Evolutionary conservation across 2,797 vertebrate species (phyloP).

Genomic region (Amblyopsis hoosieri): DNA sequence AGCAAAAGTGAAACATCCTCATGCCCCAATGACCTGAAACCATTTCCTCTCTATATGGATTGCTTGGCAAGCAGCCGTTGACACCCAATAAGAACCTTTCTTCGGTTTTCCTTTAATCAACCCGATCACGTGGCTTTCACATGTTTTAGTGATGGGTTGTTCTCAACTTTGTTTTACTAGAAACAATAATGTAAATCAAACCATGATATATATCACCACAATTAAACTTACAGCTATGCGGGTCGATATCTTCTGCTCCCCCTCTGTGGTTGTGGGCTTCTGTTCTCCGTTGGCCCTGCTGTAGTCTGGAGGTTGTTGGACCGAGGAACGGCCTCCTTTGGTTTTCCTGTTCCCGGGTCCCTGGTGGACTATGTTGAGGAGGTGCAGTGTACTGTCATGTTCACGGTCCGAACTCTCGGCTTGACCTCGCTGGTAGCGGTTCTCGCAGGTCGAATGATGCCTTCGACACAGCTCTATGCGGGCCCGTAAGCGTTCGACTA

Average conservation of each 20-base stretch:
- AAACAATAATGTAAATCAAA: neutral
- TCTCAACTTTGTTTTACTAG: conserved; percentile 10
- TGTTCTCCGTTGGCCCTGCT: conserved; percentile 76
- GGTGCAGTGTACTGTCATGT: conserved; percentile 90
- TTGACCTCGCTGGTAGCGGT: conserved; percentile 89
- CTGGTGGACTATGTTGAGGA: conserved; percentile 91
- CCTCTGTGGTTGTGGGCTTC: conserved; percentile 53
- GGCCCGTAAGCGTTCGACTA: conserved; percentile 93
- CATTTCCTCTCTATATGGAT: conserved; percentile 49
- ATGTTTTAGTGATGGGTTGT: neutral
- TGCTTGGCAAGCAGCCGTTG: conserved; percentile 38
- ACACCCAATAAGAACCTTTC: conserved; percentile 23
- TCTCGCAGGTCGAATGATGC: conserved; percentile 93
- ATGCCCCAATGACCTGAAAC: conserved; percentile 59
- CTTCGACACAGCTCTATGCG: conserved; percentile 92
- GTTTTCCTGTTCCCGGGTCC: conserved; percentile 85
- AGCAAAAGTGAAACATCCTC: conserved; percentile 51
- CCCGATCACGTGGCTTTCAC: neutral
- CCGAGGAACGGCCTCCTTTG: conserved; percentile 80
- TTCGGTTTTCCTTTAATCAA: conserved; percentile 22
- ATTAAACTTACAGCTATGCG: conserved; percentile 88
- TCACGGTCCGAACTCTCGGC: conserved; percentile 92
- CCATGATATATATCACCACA: neutral
- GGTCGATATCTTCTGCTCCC: conserved; percentile 86
- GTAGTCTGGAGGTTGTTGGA: conserved; percentile 77